Conservation (phyloP, 2,888 invertebrate species). For the Meandrusa payeni region DNA sequence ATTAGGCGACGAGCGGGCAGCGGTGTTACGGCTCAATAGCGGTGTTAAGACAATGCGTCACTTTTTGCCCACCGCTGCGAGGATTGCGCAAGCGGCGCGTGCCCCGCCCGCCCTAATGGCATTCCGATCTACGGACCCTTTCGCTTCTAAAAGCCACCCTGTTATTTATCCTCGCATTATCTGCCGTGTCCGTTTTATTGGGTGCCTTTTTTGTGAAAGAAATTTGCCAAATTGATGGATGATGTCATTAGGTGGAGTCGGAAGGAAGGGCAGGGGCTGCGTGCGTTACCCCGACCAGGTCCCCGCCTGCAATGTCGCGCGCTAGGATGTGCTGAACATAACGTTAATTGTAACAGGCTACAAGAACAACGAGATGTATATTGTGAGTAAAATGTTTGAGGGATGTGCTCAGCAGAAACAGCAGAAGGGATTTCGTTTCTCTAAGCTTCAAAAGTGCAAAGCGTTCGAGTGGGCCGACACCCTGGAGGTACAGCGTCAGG, state of each 20-base stretch:
- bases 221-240: constrained; percentile 23
- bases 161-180: constrained; percentile 24
- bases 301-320: too few species aligned
- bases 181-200: constrained; percentile 28
- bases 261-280: too few species aligned
- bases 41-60: constrained; percentile 34
- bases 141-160: constrained; percentile 16
- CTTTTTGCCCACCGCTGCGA: constrained; percentile 30
- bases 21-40: constrained; percentile 36
- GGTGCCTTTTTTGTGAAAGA: constrained; percentile 11
- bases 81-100: constrained; percentile 41
- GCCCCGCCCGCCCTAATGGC: constrained; percentile 33
- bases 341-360: too few species aligned
- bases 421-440: too few species aligned
- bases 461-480: too few species aligned
- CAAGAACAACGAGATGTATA: too few species aligned
- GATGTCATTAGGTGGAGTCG: constrained; percentile 12
- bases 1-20: constrained; percentile 49
- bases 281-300: too few species aligned
- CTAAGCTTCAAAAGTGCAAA: too few species aligned
- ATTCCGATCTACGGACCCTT: constrained; percentile 27
- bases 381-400: too few species aligned
- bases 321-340: too few species aligned
- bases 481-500: too few species aligned
- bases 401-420: too few species aligned